Base-by-base conservation (phyloP, 2,888 invertebrate species). In the Brachyptera risi region DNA sequence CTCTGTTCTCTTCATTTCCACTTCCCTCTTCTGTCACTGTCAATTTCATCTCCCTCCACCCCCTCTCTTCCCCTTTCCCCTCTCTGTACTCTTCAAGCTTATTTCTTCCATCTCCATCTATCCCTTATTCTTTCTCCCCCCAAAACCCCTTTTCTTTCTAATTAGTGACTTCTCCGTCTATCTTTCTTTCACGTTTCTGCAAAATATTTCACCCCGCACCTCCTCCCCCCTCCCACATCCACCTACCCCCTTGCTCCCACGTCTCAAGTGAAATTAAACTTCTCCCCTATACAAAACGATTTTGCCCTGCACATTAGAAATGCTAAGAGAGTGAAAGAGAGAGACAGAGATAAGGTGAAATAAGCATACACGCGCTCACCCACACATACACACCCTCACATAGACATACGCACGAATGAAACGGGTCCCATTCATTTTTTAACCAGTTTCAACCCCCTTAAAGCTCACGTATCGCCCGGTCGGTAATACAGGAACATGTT, bases 211-310 rank as follows among this genome's bases (percentile, higher is more conserved):
- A 54, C 37, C 37, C 59, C 60, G 40, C 57, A 38, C 60, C 38
- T 58, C 54, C 51, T 15, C 47, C 17, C 21, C 59, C 49, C 21
- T 15, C 7, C 51, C 51, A 15, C 54, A 40, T 57, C 27, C n/a
- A 58, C 49, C 60, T 17, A 27, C n/a, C 40, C 60, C 42, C 27
- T 21, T 3, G 40, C 60, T 37, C 58, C 58, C 63, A 58, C 68
- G 67, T 69, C 68, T 68, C 69, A 68, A 68, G 68, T 68, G 68
- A 69, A 68, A 69, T 69, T 69, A 69, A 69, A 69, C 67, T 69
- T 68, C 67, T 66, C 66, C 59, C 65, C 66, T 63, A 63, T 67
- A 65, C 67, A 67, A 68, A 68, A 68, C 66, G 67, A 68, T 60
- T 63, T 61, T 64, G 61, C 66, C 62, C 60, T 65, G 65, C 65